phyloP scores from a whole-genome alignment of 2,888 invertebrate genomes.

The Byasa hedistus region DNA sequence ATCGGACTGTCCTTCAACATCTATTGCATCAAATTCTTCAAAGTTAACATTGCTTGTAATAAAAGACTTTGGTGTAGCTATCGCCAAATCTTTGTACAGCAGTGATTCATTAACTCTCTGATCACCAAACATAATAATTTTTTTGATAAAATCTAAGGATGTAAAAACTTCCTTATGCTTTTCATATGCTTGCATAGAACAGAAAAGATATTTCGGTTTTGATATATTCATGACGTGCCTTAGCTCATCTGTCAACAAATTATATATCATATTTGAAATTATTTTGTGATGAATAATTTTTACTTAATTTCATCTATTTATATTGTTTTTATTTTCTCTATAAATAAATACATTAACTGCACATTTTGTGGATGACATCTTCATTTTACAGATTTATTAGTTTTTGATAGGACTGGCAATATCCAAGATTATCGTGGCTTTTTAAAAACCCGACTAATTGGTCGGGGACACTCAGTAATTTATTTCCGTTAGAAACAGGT shows the following conservation, averaged over 20 bases:
- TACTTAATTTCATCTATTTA: too few relatives aligned
- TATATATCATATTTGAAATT: not conserved
- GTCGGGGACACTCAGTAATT: too few relatives aligned
- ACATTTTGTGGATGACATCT: too few relatives aligned
- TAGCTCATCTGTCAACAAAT: slow-evolving; percentile 34
- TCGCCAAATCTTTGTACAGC: slow-evolving; percentile 11
- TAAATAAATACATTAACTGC: too few relatives aligned
- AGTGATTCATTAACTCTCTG: slow-evolving; percentile 16
- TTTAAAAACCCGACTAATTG: too few relatives aligned
- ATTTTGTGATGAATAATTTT: too few relatives aligned
- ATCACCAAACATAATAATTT: slow-evolving; percentile 35
- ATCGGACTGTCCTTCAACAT: slow-evolving; percentile 37
- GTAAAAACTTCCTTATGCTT: slow-evolving; percentile 8
- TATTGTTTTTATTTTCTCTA: too few relatives aligned
- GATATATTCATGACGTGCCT: slow-evolving; percentile 35
- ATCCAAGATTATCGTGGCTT: too few relatives aligned
- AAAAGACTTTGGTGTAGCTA: slow-evolving; percentile 32
- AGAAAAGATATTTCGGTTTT: slow-evolving; percentile 29
- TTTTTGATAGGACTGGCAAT: too few relatives aligned
- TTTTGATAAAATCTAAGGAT: slow-evolving; percentile 29
- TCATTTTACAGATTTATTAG: too few relatives aligned
- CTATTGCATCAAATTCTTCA: slow-evolving; percentile 35
- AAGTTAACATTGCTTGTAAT: slow-evolving; percentile 2
- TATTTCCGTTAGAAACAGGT: too few relatives aligned
- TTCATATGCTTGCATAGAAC: slow-evolving; percentile 12